Evolutionary conservation across 2,797 vertebrate species (phyloP), one percentile per base, ranked within the genome.

Genomic region (Mormyrus proboscirostris): DNA sequence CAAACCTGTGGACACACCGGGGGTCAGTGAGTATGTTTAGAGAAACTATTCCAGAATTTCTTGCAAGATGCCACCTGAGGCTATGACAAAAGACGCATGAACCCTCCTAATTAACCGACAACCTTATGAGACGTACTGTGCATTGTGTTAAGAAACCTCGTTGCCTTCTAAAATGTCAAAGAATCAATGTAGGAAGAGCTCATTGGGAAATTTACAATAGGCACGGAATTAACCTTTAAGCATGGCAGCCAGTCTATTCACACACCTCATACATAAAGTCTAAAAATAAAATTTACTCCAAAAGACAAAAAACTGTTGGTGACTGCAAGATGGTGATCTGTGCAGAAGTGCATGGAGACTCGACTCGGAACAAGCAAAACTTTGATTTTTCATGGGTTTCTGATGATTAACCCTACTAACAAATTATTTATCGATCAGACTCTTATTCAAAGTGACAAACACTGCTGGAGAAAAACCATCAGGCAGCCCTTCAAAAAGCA

Each of bases 1-100:
- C 91, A 99, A 95, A 96, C 97, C 98, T 99, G 89, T 88, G 86
- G 88, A 85, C 89, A 62, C 25, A 89, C 90, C 87, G 83, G 9
- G 16, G 10, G 1, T 90, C 50, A 87, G 5, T 2, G 38, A 41
- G 73, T 79, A n/a, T 0, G 41, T 47, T 44, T n/a, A 51, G 7
- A 38, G 29, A 73, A 33, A 38, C 29, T 38, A 73, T 33, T 33
- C 29, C 38, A 38, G 65, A 33, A 73, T 73, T 73, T 16, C 65
- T 73, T 29, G 1, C 29, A 14, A 73, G 65, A 73, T 38, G 12
- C 29, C 29, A 38, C 29, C 65, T 14, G 47, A 51, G 19, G 12
- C 49, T 16, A 79, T 16, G 38, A 79, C 38, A 47, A 47, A 79
- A 44, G 16, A 41, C 47, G 41, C 16, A 47, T 73, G 4, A 16